Evolutionary conservation across 1,140 invertebrate genomes (phyloP), one percentile per base, ranked within the genome.

Genomic region (Belonocnema kinseyi): DNA sequence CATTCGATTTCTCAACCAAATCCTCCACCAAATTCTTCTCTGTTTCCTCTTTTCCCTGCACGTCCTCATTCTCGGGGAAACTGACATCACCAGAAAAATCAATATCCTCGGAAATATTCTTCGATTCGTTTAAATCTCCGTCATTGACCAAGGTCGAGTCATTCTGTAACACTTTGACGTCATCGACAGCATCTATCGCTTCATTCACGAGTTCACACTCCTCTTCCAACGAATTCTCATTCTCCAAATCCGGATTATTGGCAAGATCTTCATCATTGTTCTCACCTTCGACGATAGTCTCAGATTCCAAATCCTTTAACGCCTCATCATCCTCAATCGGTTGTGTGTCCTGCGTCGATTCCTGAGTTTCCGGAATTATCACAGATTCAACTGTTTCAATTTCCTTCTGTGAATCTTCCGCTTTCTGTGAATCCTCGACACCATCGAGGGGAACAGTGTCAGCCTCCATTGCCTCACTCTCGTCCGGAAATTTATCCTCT

Each of bases 321-420:
- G 61, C 7, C 13, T 75, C 33, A 66, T 58, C 19, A 66, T 58
- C 19, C 10, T 46, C 61, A n/a, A 74, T 21, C 16, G 17, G 21
- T 26, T 77, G 53, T 7, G 13, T 14, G 21, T 70, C 61, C 33
- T 75, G 76, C 2, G 10, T 33, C n/a, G 33, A 54, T 46, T 82
- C 78, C 66, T 76, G 79, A 11, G 80, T 77, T 54, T 83, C 82
- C n/a, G 54, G 70, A 19, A 81, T 81, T 50, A 81, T 79, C 0
- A 40, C 12, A 56, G n/a, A 66, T 21, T 77, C 72, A 33, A 26
- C 50, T 66, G 17, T 53, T 46, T 33, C 17, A 3, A 51, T 76
- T 13, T 76, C 73, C 0, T 83, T 52, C 66, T 1, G 77, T 78
- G 26, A 77, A 76, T 33, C 72, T 66, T 46, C 26, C 5, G 3